These are phyloP conservation scores for Orthonychiurus folsomi DNA, from an alignment of 2,888 invertebrate genomes.

Conservation along the genomic window DNA sequence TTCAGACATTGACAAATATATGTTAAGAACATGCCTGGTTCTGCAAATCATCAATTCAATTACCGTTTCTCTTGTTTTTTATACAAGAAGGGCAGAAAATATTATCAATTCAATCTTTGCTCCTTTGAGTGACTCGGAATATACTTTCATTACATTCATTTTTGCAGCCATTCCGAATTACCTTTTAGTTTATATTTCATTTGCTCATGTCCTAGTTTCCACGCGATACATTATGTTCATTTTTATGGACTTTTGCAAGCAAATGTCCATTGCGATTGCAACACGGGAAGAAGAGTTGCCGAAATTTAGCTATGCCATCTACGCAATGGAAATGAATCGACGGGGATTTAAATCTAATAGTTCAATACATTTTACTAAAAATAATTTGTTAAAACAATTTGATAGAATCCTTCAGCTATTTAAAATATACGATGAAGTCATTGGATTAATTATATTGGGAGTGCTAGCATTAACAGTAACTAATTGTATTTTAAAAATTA, in stretches of 20 bases:
- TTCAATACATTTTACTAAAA: not conserved
- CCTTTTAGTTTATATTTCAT: slow-evolving; percentile 1
- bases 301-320: not conserved
- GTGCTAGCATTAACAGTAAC: slow-evolving; percentile 4
- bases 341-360: not conserved
- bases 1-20: not conserved
- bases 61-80: not conserved
- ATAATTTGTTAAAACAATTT: slow-evolving; percentile 12
- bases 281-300: not conserved
- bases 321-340: not conserved
- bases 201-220: slow-evolving; percentile 5
- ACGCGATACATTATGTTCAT: not conserved
- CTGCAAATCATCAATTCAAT: not conserved
- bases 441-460: slow-evolving; percentile 12
- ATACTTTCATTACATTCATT: not conserved
- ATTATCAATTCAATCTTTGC: not conserved
- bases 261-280: not conserved
- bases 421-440: slow-evolving; percentile 15
- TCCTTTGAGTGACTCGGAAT: not conserved
- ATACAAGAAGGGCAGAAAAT: not conserved
- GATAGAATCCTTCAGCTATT: slow-evolving; percentile 13
- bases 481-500: slow-evolving; percentile 8
- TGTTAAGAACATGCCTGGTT: not conserved
- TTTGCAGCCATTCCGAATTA: slow-evolving; percentile 6
- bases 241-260: slow-evolving; percentile 2